phyloP scores from a whole-genome alignment of 2,888 invertebrate genomes.

The Trisateles emortualis region DNA sequence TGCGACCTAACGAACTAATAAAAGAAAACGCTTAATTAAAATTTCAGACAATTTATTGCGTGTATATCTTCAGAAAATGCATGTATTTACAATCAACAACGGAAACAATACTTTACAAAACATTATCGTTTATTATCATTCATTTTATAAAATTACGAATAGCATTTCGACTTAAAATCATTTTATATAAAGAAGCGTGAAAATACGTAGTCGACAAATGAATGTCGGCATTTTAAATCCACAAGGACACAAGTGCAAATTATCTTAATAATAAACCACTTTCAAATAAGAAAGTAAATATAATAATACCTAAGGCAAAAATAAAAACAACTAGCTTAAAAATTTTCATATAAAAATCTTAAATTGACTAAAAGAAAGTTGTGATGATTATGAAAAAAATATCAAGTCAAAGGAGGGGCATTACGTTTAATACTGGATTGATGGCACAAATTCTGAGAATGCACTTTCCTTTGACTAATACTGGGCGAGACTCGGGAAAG shows the following conservation, averaged over 20 bases:
- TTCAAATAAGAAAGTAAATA: slow-evolving; percentile 83
- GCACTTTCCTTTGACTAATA: slow-evolving; percentile 83
- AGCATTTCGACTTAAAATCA: slow-evolving; percentile 74
- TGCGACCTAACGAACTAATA: slow-evolving; percentile 67
- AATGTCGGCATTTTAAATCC: slow-evolving; percentile 76
- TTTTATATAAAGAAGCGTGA: slow-evolving; percentile 78
- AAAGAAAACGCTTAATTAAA: slow-evolving; percentile 78
- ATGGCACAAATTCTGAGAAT: slow-evolving; percentile 84
- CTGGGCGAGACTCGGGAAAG: slow-evolving; percentile 81
- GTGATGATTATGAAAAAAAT: slow-evolving; percentile 81
- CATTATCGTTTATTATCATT: slow-evolving; percentile 66
- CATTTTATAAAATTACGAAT: slow-evolving; percentile 76
- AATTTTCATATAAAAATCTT: slow-evolving; percentile 82
- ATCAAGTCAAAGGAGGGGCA: slow-evolving; percentile 80
- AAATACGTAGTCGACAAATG: slow-evolving; percentile 76
- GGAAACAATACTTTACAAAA: slow-evolving; percentile 81
- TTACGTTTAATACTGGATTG: slow-evolving; percentile 82
- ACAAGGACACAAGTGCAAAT: slow-evolving; percentile 87
- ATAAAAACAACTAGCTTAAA: slow-evolving; percentile 84
- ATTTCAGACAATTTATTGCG: slow-evolving; percentile 85
- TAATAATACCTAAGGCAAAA: slow-evolving; percentile 83
- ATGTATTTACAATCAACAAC: slow-evolving; percentile 85
- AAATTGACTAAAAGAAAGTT: slow-evolving; percentile 84
- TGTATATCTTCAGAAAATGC: slow-evolving; percentile 84
- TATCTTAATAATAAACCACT: slow-evolving; percentile 78